These are phyloP conservation scores for Cynoglossus semilaevis DNA, from an alignment of 2,113 vertebrate species.

Conservation along the genomic window DNA sequence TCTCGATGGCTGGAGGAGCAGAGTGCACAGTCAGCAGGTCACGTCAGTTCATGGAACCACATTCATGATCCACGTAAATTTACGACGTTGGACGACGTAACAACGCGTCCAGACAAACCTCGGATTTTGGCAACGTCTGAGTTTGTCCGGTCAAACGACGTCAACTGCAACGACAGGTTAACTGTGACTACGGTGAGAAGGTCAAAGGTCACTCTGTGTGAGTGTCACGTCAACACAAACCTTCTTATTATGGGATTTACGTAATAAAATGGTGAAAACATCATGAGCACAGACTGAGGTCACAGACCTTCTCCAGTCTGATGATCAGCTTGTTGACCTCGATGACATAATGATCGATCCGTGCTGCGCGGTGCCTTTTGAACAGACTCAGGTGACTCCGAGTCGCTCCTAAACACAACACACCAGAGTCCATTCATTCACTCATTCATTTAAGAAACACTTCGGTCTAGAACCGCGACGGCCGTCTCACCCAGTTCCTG, in stretches of 20 bases:
- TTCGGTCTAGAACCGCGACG: too few species aligned
- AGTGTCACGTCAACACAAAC: too few species aligned
- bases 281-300: too few species aligned
- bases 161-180: constrained; percentile 78
- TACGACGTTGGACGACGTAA: background rate
- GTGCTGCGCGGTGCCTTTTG: constrained; percentile 91
- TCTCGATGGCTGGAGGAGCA: constrained; percentile 84
- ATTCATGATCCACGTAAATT: too few species aligned
- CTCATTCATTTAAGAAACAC: too few species aligned
- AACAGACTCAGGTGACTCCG: constrained; percentile 90
- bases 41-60: background rate
- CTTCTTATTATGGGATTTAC: too few species aligned
- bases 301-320: constrained; percentile 92
- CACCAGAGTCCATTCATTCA: background rate
- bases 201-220: too few species aligned
- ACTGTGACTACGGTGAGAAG: background rate
- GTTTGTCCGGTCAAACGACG: constrained; percentile 89
- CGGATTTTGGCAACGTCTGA: constrained; percentile 90
- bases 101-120: constrained; percentile 76
- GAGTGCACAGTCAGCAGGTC: background rate
- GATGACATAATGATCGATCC: constrained; percentile 97
- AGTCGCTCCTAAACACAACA: constrained; percentile 75
- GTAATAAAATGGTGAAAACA: too few species aligned
- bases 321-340: constrained; percentile 98
- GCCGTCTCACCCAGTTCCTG: constrained; percentile 89